A percentile compares a stretch with the other conserved stretches of the same genome.
Evolutionary conservation across 2,113 vertebrate species (phyloP).

Genomic region (Elephas maximus): DNA sequence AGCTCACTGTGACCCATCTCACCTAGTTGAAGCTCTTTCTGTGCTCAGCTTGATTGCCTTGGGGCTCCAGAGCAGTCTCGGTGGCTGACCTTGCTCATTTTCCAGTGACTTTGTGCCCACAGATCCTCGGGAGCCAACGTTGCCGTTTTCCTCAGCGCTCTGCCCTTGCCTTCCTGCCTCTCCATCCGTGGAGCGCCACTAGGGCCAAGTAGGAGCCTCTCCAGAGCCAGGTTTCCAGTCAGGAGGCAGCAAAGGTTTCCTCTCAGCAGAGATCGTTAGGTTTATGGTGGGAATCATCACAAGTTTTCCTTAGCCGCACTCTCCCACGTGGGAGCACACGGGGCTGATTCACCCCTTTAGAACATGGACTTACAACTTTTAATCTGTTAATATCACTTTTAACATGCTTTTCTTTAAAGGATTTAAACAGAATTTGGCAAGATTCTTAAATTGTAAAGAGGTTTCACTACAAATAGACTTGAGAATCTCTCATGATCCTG

Average conservation of each 20-base stretch:
- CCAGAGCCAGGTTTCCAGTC: background rate
- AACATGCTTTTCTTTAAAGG: background rate
- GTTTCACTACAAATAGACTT: background rate
- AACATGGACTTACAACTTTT: background rate
- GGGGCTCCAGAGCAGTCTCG: background rate
- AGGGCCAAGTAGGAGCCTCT: background rate
- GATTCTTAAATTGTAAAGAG: conserved; percentile 16
- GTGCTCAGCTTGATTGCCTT: background rate
- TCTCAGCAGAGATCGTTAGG: background rate
- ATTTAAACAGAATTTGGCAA: background rate
- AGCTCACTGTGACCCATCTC: background rate
- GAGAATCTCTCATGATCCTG: background rate
- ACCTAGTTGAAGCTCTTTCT: background rate
- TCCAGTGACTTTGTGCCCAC: background rate
- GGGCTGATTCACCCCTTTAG: background rate
- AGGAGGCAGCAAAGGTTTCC: background rate
- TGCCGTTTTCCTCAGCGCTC: background rate
- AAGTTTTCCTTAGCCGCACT: background rate
- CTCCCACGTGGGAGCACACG: background rate
- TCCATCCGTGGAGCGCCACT: background rate
- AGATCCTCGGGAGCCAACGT: background rate
- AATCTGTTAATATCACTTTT: background rate
- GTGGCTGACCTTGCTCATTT: background rate
- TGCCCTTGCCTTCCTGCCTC: background rate
- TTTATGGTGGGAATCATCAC: background rate